Conservation (phyloP, 2,797 vertebrate species). For the Sternarchorhynchus goeldii region DNA sequence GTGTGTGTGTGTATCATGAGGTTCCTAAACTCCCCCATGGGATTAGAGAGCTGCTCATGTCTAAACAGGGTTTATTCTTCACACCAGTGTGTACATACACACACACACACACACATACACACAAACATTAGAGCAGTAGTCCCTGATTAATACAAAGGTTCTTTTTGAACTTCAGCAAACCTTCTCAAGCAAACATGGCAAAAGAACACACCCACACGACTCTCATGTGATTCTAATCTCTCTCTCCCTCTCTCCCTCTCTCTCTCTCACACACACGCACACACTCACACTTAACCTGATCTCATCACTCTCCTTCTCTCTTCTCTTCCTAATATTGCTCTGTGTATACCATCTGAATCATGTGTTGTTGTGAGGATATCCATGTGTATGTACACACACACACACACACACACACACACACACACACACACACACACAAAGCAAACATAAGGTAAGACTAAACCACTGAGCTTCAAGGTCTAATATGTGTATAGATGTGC, state of each 20-base stretch:
- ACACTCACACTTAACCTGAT: slow-evolving; percentile 33
- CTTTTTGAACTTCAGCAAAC: slow-evolving; percentile 43
- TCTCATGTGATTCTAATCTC: slow-evolving; percentile 46
- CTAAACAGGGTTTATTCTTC: too few species aligned
- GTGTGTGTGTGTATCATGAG: too few species aligned
- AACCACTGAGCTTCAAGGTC: slow-evolving; percentile 46
- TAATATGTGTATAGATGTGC: slow-evolving; percentile 27
- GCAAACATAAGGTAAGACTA: slow-evolving; percentile 51
- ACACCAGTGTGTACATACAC: too few species aligned
- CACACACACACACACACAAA: slow-evolving; percentile 29
- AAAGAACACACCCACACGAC: slow-evolving; percentile 37
- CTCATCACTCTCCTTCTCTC: slow-evolving; percentile 45
- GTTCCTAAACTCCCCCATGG: too few species aligned
- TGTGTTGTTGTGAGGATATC: slow-evolving; percentile 36
- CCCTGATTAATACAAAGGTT: slow-evolving; percentile 30
- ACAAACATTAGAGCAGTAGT: slow-evolving; percentile 17
- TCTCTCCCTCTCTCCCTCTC: slow-evolving; percentile 32
- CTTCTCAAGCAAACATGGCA: slow-evolving; percentile 40
- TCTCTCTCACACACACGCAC: slow-evolving; percentile 5
- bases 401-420: slow-evolving; percentile 20
- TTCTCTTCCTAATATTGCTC: slow-evolving; percentile 37
- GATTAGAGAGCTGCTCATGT: too few species aligned
- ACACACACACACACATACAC: background rate
- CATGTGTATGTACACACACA: background rate
- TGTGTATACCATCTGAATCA: slow-evolving; percentile 39